Evolutionary conservation across 2,888 invertebrate species (phyloP).

Genomic region (Tipula lateralis): DNA sequence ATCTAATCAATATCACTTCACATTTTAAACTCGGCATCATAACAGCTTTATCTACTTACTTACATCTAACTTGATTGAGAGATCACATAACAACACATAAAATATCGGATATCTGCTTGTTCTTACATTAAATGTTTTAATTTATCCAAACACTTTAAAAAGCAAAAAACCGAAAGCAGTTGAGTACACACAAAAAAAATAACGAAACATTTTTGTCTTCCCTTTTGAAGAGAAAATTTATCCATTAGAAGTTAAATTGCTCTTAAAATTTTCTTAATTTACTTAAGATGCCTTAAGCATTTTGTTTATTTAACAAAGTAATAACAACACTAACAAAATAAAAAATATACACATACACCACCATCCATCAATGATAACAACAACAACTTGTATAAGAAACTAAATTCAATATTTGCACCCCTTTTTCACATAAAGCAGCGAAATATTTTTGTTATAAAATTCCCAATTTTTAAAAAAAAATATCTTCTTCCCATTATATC

Average conservation of each 20-base stretch:
- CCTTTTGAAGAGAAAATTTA: background rate
- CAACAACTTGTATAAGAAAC: background rate
- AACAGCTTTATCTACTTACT: too few species aligned
- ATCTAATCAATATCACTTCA: too few species aligned
- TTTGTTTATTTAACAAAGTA: conserved; percentile 6
- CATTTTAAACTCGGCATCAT: too few species aligned
- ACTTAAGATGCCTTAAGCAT: background rate
- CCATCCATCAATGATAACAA: background rate
- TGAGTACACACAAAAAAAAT: background rate
- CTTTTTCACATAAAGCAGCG: background rate
- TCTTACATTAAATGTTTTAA: background rate
- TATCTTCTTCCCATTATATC: background rate
- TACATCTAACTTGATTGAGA: background rate
- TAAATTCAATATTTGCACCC: background rate
- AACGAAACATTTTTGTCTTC: background rate
- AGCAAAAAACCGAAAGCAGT: background rate
- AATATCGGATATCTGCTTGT: background rate
- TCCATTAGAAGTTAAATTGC: background rate
- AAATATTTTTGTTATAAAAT: background rate
- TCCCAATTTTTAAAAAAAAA: background rate
- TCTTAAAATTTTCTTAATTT: background rate
- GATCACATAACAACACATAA: background rate
- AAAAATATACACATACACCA: background rate
- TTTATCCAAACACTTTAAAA: background rate
- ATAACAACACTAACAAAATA: background rate